These are phyloP conservation scores for Apotomis turbidana DNA, from an alignment of 2,888 invertebrate genomes.

Conservation along the genomic window DNA sequence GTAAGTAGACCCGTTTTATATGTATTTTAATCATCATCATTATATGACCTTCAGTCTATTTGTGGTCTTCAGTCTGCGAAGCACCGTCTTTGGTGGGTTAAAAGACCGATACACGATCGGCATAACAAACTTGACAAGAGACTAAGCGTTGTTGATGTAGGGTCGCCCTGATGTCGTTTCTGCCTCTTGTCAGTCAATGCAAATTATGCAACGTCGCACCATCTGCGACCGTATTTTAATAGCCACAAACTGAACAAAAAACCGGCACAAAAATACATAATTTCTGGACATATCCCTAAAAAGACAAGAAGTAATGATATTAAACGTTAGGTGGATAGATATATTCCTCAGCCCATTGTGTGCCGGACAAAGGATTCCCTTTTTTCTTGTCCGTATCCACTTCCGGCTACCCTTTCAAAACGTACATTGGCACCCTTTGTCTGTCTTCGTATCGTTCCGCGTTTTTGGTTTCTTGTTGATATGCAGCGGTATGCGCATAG, in stretches of 20 bases:
- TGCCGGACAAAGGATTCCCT: constrained; percentile 39
- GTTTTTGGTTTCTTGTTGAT: constrained; percentile 37
- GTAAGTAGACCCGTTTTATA: too few relatives aligned
- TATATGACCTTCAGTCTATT: too few relatives aligned
- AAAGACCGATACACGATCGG: too few relatives aligned
- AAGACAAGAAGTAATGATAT: constrained; percentile 42
- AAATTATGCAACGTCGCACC: too few relatives aligned
- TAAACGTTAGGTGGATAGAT: constrained; percentile 36
- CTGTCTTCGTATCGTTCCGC: constrained; percentile 29
- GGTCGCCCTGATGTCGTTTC: too few relatives aligned
- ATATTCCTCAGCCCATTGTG: constrained; percentile 38
- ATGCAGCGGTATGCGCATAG: constrained; percentile 30
- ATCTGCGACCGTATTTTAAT: too few relatives aligned
- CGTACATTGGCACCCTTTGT: constrained; percentile 39
- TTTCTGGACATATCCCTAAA: constrained; percentile 22
- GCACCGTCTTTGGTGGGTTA: too few relatives aligned
- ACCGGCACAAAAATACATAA: constrained; percentile 17
- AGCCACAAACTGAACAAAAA: background rate
- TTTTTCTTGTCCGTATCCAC: constrained; percentile 39
- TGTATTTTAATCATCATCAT: too few relatives aligned
- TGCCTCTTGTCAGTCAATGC: too few relatives aligned
- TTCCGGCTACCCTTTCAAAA: constrained; percentile 42
- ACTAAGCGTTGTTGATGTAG: too few relatives aligned
- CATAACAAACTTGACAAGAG: too few relatives aligned
- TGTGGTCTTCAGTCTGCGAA: too few relatives aligned